Base-by-base conservation (phyloP, 2,797 vertebrate genomes). In the Leuciscus waleckii region DNA sequence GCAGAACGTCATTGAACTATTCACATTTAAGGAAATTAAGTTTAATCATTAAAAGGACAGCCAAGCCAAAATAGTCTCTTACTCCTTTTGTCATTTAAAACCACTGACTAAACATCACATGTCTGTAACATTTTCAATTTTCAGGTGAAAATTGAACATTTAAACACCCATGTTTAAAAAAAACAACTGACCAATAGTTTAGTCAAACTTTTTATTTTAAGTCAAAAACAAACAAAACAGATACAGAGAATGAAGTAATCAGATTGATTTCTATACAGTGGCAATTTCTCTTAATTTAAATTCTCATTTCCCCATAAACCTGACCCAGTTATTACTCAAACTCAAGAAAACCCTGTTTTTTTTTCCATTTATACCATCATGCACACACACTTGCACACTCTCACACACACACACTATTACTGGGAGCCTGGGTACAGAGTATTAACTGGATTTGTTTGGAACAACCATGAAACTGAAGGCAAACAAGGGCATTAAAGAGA, bases 201-300 rank as follows among this genome's bases (percentile, higher is more conserved):
- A 95, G 93, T 95, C 94, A 95, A 95, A 96, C 80, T 92, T 95
- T 96, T 95, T 87, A 91, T 91, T 91, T 86, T 86, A 95, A 95
- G 93, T 95, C 94, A 95, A 95, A 94, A 94, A 93, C 89, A 91
- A 93, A 95, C 88, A 93, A 93, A 85, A 90, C 82, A 93, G 91
- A 93, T 92, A 95, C 93, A 95, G 91, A 95, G 91, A 94, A 94
- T 93, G 94, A 93, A 94, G 93, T 85, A 85, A 93, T 93, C 92
- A 92, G 91, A 91, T 91, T 75, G 88, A 93, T 92, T 94, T 94
- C 90, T 96, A 93, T 95, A 95, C 95, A 96, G 92, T 94, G 93
- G 93, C 93, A 94, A 95, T 91, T 91, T 80, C 29, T 87, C 54
- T 94, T 93, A 95, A 94, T 92, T 95, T 94, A 94, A 94, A 93